Base-by-base conservation (phyloP, 2,113 vertebrate species). In the Bettongia penicillata region DNA sequence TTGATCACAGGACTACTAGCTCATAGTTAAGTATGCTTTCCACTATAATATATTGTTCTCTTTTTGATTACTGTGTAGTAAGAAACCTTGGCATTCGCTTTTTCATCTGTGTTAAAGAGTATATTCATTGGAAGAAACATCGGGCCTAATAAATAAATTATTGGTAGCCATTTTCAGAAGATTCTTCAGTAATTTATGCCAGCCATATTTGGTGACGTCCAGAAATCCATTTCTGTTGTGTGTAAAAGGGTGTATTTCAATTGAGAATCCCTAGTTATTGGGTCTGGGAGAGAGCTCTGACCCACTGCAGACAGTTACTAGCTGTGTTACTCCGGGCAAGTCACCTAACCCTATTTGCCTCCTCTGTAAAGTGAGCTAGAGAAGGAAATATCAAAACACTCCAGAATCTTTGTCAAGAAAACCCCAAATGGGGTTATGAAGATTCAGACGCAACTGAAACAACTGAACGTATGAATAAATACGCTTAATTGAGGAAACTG, bases 161-260 rank as follows among this genome's bases (percentile, higher is more conserved):
- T 93, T 90, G 50, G 25, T 55, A 92, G 47, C 47, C 84, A 52
- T 96, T 96, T 97, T 94, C 68, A 8, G 53, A 96, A 94, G 50
- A 89, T 97, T 4, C 51, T 93, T 97, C 51, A 48, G 95, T 96
- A 96, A 96, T 97, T 97, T 95, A 97, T 16, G 61, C 61, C 55
- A 19, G 49, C 16, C 94, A 51, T 90, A 95, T 68, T 97, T 97
- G 91, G 68, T 95, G 91, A 92, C 26, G 95, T 94, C 52, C 19
- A 96, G 55, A 94, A 93, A 91, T 97, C 53, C 95, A 1, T 96
- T 97, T 97, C 95, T 8, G 94, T 95, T 5, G 2, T 96, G 51
- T 96, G 23, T 91, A 52, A 96, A 93, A 77, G 61, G 96, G 49
- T 25, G 51, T 28, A 51, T 23, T 95, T 95, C 8, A 93, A 51